A percentile compares a stretch with the other conserved stretches of the same genome.
phyloP scores from a whole-genome alignment of 2,797 vertebrate species.

The Cirrhinus molitorella region DNA sequence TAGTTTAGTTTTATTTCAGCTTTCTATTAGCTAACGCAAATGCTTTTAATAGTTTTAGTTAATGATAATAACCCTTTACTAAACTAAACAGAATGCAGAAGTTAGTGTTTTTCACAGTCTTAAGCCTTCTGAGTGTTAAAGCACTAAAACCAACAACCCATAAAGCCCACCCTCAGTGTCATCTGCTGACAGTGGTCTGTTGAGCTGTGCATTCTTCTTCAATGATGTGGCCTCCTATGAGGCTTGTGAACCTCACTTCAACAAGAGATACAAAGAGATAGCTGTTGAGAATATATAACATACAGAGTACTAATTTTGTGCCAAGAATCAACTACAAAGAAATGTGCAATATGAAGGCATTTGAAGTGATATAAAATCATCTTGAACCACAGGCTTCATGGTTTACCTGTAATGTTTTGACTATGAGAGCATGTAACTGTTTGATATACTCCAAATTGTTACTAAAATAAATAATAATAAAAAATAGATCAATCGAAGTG shows the following conservation, averaged over 20 bases:
- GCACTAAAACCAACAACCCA: background rate
- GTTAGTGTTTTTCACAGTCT: slow-evolving; percentile 4
- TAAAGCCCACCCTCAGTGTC: slow-evolving; percentile 29
- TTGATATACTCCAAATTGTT: slow-evolving; percentile 10
- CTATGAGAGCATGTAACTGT: background rate
- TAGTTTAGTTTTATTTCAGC: no score
- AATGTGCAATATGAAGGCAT: background rate
- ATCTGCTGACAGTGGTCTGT: slow-evolving; percentile 34
- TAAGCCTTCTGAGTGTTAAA: background rate
- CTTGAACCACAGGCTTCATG: background rate
- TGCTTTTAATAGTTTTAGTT: no score
- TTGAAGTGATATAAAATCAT: background rate
- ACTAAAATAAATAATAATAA: background rate
- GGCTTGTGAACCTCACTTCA: slow-evolving; percentile 29
- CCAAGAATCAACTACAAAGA: background rate
- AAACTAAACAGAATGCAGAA: no score
- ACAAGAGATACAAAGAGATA: slow-evolving; percentile 31
- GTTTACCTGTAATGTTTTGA: slow-evolving; percentile 14
- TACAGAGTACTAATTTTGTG: background rate
- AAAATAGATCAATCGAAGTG: background rate
- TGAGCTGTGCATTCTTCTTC: slow-evolving; percentile 44
- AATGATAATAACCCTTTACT: no score
- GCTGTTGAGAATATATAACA: slow-evolving; percentile 17
- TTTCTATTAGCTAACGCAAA: no score
- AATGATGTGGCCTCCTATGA: slow-evolving; percentile 12